These are phyloP conservation scores for Lasioglossum morio DNA, from an alignment of 2,888 invertebrate genomes.

Conservation along the genomic window DNA sequence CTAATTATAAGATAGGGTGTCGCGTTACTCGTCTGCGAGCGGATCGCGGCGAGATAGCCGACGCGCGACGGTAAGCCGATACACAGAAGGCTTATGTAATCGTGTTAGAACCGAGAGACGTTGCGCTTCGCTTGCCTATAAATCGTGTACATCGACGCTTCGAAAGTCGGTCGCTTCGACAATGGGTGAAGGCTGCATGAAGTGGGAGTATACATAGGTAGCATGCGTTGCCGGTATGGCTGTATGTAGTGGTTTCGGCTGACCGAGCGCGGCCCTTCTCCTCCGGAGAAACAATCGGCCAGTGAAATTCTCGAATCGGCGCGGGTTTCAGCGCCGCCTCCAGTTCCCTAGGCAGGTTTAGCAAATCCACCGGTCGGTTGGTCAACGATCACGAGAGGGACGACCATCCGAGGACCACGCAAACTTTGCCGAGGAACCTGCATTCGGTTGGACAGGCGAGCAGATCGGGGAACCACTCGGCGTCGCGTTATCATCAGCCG, in stretches of 20 bases:
- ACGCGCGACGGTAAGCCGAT: slow-evolving; percentile 43
- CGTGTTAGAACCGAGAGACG: slow-evolving; percentile 15
- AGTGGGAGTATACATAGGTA: slow-evolving; percentile 33
- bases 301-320: slow-evolving; percentile 61
- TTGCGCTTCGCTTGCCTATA: slow-evolving; percentile 54
- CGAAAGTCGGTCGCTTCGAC: slow-evolving; percentile 52
- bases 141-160: slow-evolving; percentile 31
- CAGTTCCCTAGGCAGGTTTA: slow-evolving; percentile 92
- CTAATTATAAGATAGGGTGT: slow-evolving; percentile 39
- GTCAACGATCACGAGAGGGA: slow-evolving; percentile 86
- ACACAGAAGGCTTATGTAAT: slow-evolving; percentile 42
- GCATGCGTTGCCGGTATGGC: slow-evolving; percentile 42
- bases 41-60: slow-evolving; percentile 31
- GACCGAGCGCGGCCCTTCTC: slow-evolving; percentile 17
- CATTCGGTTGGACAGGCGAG: slow-evolving; percentile 82
- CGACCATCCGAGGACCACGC: slow-evolving; percentile 88
- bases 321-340: slow-evolving; percentile 88
- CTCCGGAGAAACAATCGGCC: background rate
- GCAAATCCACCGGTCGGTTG: slow-evolving; percentile 92
- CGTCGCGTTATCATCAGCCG: slow-evolving; percentile 40
- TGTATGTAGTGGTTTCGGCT: slow-evolving; percentile 29
- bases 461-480: slow-evolving; percentile 69
- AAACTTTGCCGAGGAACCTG: slow-evolving; percentile 90
- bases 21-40: slow-evolving; percentile 41
- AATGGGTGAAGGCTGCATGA: slow-evolving; percentile 69